phyloP scores from a whole-genome alignment of 2,888 invertebrate genomes.

The Brenthis daphne region DNA sequence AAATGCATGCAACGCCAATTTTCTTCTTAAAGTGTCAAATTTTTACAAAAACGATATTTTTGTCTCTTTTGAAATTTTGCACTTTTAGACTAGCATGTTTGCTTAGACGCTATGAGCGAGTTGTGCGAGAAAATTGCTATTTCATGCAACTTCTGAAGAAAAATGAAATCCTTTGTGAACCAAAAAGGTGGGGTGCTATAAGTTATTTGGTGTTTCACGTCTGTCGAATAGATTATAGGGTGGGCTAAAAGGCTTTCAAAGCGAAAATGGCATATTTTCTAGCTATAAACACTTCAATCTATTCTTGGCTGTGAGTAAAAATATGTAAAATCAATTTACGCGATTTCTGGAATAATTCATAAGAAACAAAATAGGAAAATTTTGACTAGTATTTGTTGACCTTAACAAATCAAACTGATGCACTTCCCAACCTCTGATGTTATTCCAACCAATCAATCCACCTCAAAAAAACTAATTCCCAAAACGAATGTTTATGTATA shows the following conservation, averaged over 20 bases:
- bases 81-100: conserved; percentile 18
- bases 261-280: conserved; percentile 9
- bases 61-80: conserved; percentile 20
- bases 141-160: conserved; percentile 22
- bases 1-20: no score
- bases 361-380: no score
- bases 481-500: no score
- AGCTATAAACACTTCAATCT: conserved; percentile 8
- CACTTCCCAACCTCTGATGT: no score
- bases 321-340: no score
- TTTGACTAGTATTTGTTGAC: no score
- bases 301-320: background rate
- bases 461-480: no score
- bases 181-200: conserved; percentile 15
- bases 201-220: conserved; percentile 15
- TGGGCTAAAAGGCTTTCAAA: background rate
- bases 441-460: no score
- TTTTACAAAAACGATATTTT: conserved; percentile 19
- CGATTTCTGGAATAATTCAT: no score
- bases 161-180: conserved; percentile 26
- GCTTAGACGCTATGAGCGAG: conserved; percentile 21
- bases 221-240: conserved; percentile 9
- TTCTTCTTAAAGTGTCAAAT: background rate
- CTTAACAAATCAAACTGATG: no score
- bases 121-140: conserved; percentile 25